A percentile compares a stretch with the other conserved stretches of the same genome.
These are phyloP conservation scores for Embiotoca jacksoni DNA, from an alignment of 2,113 vertebrate genomes.

Conservation along the genomic window DNA sequence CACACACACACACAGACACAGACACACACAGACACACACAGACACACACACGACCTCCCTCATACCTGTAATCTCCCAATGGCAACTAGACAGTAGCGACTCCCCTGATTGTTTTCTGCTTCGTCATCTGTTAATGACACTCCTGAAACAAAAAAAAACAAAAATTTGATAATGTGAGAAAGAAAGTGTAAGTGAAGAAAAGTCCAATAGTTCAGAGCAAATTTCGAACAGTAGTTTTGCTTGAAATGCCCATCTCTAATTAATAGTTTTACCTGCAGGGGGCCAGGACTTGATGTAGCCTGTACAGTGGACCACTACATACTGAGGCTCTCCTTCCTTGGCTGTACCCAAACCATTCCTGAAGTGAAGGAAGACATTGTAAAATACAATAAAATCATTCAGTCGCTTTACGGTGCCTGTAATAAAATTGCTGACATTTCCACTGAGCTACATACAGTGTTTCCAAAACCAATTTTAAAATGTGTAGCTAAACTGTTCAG, in stretches of 20 bases:
- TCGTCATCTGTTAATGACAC: slow-evolving; percentile 94
- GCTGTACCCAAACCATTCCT: slow-evolving; percentile 90
- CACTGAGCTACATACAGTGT: too few relatives aligned
- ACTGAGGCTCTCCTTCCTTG: slow-evolving; percentile 95
- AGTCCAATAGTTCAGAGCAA: too few relatives aligned
- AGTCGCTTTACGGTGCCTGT: background rate
- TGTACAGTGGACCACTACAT: slow-evolving; percentile 96
- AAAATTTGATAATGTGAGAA: background rate
- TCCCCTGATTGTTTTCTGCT: slow-evolving; percentile 91
- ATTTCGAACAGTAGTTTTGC: too few relatives aligned
- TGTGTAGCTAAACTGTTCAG: background rate
- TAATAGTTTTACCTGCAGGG: slow-evolving; percentile 88
- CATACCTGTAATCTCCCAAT: slow-evolving; percentile 96
- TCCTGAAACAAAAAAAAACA: slow-evolving; percentile 79
- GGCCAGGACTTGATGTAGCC: slow-evolving; percentile 99
- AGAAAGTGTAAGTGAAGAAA: background rate
- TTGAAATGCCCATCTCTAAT: too few relatives aligned
- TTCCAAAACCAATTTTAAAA: background rate
- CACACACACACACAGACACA: too few relatives aligned
- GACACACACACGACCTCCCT: background rate
- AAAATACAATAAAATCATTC: background rate
- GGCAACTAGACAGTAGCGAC: slow-evolving; percentile 96
- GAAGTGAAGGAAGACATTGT: background rate
- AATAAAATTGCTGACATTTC: too few relatives aligned
- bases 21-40: too few relatives aligned